Evolutionary conservation across 23 tunicate genomes (phyloP).

Genomic region (Pegea sp.): DNA sequence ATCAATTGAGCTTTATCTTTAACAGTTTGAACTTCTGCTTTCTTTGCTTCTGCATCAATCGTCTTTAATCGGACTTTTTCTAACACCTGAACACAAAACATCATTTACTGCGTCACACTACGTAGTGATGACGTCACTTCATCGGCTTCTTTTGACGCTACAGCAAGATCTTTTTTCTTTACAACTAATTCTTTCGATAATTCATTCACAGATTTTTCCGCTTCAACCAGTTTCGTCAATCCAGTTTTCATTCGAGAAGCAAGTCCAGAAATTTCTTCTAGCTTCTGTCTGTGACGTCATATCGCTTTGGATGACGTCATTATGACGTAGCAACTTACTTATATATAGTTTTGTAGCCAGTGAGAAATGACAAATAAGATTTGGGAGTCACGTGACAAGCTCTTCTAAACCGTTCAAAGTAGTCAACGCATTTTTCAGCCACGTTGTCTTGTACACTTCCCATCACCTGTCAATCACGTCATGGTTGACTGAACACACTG

Average conservation of each 20-base stretch:
- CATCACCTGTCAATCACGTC: conserved; percentile 40
- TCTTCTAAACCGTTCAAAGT: conserved; percentile 84
- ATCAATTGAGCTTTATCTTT: conserved; percentile 89
- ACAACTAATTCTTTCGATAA: conserved; percentile 83
- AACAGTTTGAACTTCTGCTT: conserved; percentile 87
- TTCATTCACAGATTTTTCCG: conserved; percentile 93
- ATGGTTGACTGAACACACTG: not conserved
- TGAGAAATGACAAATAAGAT: conserved; percentile 76
- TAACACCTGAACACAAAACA: conserved; percentile 25
- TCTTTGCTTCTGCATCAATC: conserved; percentile 65
- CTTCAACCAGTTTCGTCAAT: conserved; percentile 75
- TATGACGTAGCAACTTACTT: too few species aligned
- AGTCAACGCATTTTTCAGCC: conserved; percentile 87
- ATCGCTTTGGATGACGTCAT: not conserved
- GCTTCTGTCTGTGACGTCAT: conserved; percentile 20
- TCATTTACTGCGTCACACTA: not conserved
- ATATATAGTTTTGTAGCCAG: conserved; percentile 91
- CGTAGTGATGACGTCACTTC: conserved; percentile 10
- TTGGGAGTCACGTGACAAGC: conserved; percentile 99
- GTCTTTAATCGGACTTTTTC: conserved; percentile 65
- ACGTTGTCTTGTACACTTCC: conserved; percentile 92
- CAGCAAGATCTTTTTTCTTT: conserved; percentile 94
- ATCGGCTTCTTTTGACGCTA: conserved; percentile 94
- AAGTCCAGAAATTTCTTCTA: conserved; percentile 58
- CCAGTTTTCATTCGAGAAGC: conserved; percentile 93